Percentiles rank a stretch among this genome's conserved stretches.
These are phyloP conservation scores for Porphyrio hochstetteri DNA, from an alignment of 2,113 vertebrate genomes.

Conservation along the genomic window DNA sequence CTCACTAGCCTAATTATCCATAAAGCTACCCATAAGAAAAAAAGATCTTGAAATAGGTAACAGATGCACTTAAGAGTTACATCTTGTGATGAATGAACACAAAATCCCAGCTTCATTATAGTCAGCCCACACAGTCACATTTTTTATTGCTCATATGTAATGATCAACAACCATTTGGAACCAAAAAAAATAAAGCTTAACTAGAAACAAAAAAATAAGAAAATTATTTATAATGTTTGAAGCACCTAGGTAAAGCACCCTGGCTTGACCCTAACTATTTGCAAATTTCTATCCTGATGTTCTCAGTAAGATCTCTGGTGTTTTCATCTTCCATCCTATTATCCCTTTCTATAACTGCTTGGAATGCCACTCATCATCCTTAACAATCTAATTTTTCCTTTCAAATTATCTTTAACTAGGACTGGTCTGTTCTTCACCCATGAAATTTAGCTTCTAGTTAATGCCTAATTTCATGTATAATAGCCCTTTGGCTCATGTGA, in stretches of 20 bases:
- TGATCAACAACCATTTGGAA: conserved; percentile 10
- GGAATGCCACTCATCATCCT: background rate
- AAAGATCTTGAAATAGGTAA: conserved; percentile 6
- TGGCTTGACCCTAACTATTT: background rate
- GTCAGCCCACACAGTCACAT: conserved; percentile 57
- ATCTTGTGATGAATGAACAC: conserved; percentile 59
- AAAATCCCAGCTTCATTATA: conserved; percentile 47
- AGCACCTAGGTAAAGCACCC: background rate
- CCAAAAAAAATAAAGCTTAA: background rate
- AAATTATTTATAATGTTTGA: background rate
- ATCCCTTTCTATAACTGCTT: background rate
- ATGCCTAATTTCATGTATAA: background rate
- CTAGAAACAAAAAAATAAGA: background rate
- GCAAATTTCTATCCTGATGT: background rate
- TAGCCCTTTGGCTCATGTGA: background rate
- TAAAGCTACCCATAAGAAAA: conserved; percentile 7
- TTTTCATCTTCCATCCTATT: background rate
- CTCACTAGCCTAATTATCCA: background rate
- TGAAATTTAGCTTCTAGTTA: background rate
- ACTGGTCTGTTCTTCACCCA: background rate
- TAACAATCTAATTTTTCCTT: background rate
- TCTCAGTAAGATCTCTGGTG: background rate
- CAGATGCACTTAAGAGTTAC: conserved; percentile 41
- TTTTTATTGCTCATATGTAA: conserved; percentile 60
- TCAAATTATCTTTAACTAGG: background rate